Conservation (phyloP, 2,113 vertebrate species). For the Parotia lawesii region DNA sequence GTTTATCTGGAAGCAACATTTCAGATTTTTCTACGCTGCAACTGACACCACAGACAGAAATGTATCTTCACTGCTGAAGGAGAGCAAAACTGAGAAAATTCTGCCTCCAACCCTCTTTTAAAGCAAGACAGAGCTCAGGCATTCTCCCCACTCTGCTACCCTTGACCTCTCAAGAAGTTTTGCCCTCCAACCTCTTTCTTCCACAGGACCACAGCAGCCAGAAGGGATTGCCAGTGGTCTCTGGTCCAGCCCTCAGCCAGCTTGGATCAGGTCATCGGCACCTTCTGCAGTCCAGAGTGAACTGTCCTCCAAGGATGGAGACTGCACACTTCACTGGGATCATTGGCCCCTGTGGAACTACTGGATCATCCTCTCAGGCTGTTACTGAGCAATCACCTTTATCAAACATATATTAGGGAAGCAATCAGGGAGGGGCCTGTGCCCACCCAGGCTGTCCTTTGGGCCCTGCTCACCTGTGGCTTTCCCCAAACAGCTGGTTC, state of each 20-base stretch:
- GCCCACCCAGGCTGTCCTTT: not conserved
- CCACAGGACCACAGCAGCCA: not conserved
- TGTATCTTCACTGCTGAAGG: not conserved
- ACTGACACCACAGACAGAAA: not conserved
- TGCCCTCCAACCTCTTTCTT: not conserved
- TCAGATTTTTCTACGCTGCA: not conserved
- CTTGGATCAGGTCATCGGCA: not conserved
- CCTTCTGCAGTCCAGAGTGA: not conserved
- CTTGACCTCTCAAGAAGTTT: not conserved
- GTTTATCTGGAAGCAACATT: conserved; percentile 8
- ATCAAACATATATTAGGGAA: not conserved
- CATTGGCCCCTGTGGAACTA: not conserved
- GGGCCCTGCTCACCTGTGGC: not conserved
- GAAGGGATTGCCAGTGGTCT: not conserved
- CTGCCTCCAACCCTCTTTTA: not conserved
- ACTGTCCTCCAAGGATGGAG: not conserved
- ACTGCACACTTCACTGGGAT: not conserved
- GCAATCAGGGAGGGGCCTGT: not conserved
- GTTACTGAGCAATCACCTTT: not conserved
- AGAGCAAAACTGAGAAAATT: not conserved
- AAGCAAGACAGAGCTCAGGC: not conserved
- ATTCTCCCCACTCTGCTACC: not conserved
- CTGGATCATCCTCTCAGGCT: not conserved
- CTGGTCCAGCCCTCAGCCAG: not conserved
- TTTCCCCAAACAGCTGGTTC: not conserved